Percentiles rank a stretch among this genome's conserved stretches.
Conservation (phyloP, 2,888 invertebrate genomes). For the Catocala nupta region DNA sequence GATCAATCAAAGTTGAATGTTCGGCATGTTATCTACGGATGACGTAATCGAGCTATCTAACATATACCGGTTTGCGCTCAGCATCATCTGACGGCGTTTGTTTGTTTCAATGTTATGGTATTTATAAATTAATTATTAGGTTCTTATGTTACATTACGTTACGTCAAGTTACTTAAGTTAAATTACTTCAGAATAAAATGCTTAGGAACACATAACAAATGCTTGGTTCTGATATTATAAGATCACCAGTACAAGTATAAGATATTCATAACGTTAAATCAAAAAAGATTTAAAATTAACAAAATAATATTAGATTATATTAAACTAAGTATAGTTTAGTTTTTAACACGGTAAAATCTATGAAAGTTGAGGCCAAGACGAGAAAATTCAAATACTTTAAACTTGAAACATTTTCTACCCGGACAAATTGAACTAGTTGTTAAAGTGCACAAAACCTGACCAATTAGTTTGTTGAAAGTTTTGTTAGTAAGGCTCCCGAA, state of each 20-base stretch:
- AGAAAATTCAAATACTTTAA: constrained; percentile 46
- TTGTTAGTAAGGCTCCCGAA: constrained; percentile 56
- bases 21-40: constrained; percentile 36
- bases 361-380: constrained; percentile 27
- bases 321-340: neutral
- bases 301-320: neutral
- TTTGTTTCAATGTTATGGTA: too few relatives aligned
- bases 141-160: too few relatives aligned
- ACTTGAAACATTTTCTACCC: constrained; percentile 57
- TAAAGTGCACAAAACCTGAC: constrained; percentile 73
- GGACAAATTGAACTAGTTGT: constrained; percentile 68
- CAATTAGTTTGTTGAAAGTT: constrained; percentile 73
- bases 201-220: too few relatives aligned
- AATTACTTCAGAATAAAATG: too few relatives aligned
- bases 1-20: constrained; percentile 57
- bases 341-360: constrained; percentile 18
- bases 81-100: too few relatives aligned
- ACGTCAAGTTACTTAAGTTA: too few relatives aligned
- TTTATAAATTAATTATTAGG: too few relatives aligned
- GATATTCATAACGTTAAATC: too few relatives aligned
- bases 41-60: constrained; percentile 21
- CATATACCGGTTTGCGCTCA: too few relatives aligned
- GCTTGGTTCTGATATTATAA: too few relatives aligned
- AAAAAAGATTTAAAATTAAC: neutral
- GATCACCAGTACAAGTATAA: too few relatives aligned